These are phyloP conservation scores for Brachypterus glaber DNA, from an alignment of 2,888 invertebrate species.

Conservation along the genomic window DNA sequence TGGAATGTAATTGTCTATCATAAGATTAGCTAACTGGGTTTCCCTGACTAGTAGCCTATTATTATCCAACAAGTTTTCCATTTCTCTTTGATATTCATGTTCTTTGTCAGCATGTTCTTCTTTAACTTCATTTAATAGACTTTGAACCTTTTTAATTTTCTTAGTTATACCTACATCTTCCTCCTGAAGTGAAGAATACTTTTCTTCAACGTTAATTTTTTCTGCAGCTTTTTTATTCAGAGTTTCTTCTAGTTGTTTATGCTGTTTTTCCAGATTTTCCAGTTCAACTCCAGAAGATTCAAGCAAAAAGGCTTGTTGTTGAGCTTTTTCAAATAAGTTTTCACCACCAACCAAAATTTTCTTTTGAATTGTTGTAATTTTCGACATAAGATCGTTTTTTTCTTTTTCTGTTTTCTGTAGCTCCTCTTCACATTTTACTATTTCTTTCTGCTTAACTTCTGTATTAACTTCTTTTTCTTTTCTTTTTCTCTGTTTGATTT, in stretches of 20 bases:
- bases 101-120: slow-evolving; percentile 79
- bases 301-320: slow-evolving; percentile 81
- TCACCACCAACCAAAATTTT: slow-evolving; percentile 97
- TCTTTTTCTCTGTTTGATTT: slow-evolving; percentile 46
- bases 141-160: slow-evolving; percentile 83
- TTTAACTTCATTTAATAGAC: slow-evolving; percentile 76
- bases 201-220: slow-evolving; percentile 86
- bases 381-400: slow-evolving; percentile 73
- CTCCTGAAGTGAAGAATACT: slow-evolving; percentile 89
- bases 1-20: slow-evolving; percentile 90
- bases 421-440: slow-evolving; percentile 33
- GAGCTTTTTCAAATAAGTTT: slow-evolving; percentile 93
- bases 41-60: slow-evolving; percentile 84
- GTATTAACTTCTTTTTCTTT: slow-evolving; percentile 23
- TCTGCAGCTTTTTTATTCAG: slow-evolving; percentile 88
- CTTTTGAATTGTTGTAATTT: slow-evolving; percentile 82
- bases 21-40: slow-evolving; percentile 79
- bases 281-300: slow-evolving; percentile 80
- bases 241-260: slow-evolving; percentile 70
- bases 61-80: slow-evolving; percentile 91
- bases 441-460: slow-evolving; percentile 29
- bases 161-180: slow-evolving; percentile 88
- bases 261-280: slow-evolving; percentile 66
- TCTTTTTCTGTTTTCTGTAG: slow-evolving; percentile 47
- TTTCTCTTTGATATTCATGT: slow-evolving; percentile 92